Evolutionary conservation across 2,113 vertebrate genomes (phyloP).

Genomic region (Semnopithecus entellus): DNA sequence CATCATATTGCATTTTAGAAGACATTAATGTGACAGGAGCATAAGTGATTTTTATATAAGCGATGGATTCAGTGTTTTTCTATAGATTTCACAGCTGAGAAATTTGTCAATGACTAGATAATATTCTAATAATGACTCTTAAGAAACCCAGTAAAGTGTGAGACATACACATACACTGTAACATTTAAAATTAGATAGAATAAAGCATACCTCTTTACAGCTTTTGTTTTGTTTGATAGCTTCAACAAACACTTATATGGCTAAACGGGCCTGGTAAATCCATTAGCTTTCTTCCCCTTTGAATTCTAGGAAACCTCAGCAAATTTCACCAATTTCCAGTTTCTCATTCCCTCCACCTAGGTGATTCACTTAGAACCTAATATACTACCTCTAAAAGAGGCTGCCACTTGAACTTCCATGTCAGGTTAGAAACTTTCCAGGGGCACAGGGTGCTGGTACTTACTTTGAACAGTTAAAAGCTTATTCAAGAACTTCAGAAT

Average conservation of each 20-base stretch:
- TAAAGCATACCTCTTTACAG: neutral
- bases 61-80: neutral
- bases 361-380: neutral
- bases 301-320: neutral
- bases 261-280: neutral
- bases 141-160: neutral
- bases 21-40: neutral
- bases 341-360: neutral
- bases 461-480: neutral
- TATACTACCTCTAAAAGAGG: neutral
- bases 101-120: neutral
- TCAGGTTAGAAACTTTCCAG: neutral
- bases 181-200: constrained; percentile 50
- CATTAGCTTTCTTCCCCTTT: neutral
- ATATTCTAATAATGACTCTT: constrained; percentile 25
- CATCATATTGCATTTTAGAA: neutral
- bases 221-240: neutral
- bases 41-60: neutral
- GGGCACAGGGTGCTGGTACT: neutral
- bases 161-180: neutral
- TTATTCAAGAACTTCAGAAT: neutral
- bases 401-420: neutral
- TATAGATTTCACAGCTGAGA: neutral
- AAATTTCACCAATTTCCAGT: neutral
- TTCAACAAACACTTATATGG: neutral